Evolutionary conservation across 2,888 invertebrate genomes (phyloP).

Genomic region (Mactromeris polynyma): DNA sequence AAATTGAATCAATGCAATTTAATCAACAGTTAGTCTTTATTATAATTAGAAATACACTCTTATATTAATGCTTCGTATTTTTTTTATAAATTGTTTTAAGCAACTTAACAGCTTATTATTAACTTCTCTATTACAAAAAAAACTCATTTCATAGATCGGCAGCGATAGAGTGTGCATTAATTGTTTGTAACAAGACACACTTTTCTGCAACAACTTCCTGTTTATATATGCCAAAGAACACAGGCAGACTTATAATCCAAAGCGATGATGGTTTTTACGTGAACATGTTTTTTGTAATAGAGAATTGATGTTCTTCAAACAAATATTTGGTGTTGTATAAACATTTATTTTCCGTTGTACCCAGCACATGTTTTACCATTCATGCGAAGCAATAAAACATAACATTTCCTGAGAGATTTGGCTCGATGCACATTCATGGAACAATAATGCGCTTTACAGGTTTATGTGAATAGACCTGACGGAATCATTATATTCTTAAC

Average conservation of each 20-base stretch:
- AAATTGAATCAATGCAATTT: no score
- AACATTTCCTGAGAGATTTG: not conserved
- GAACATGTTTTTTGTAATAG: not conserved
- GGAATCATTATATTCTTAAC: not conserved
- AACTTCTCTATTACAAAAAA: no score
- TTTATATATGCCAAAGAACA: not conserved
- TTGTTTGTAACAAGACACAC: not conserved
- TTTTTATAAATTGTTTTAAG: no score
- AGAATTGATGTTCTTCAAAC: not conserved
- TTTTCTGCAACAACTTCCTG: not conserved
- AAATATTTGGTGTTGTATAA: not conserved
- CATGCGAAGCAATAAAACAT: constrained; percentile 1
- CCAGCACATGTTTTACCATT: not conserved
- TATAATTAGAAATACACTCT: no score
- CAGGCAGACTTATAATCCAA: not conserved
- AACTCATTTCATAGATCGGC: not conserved
- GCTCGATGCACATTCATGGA: constrained; percentile 4
- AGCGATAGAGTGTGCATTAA: not conserved
- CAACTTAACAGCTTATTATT: no score
- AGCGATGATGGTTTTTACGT: not conserved
- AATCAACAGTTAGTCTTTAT: no score
- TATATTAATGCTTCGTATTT: no score
- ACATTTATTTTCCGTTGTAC: not conserved
- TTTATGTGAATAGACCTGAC: not conserved
- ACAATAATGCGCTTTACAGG: not conserved